Conservation (phyloP, 1,140 invertebrate genomes). For the Drosophila teissieri region DNA sequence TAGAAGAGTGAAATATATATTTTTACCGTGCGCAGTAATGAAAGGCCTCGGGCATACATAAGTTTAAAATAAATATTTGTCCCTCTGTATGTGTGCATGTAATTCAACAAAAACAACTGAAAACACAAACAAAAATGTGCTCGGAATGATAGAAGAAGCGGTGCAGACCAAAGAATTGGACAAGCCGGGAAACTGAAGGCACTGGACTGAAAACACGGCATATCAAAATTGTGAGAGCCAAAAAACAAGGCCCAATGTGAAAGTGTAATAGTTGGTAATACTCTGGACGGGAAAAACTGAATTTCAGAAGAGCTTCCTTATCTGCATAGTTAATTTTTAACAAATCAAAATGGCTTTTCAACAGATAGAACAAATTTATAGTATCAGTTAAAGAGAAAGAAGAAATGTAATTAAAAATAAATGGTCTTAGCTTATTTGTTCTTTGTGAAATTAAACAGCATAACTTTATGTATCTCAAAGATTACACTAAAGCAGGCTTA, state of each 20-base stretch:
- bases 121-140: conserved; percentile 53
- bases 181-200: conserved; percentile 15
- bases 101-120: conserved; percentile 75
- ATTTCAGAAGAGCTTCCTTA: too few relatives aligned
- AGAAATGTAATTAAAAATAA: too few relatives aligned
- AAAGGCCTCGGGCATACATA: conserved; percentile 82
- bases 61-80: conserved; percentile 83
- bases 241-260: conserved; percentile 2
- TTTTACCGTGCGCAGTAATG: conserved; percentile 76
- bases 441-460: too few relatives aligned
- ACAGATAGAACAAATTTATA: neutral
- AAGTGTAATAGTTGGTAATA: conserved; percentile 19
- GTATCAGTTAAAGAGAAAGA: too few relatives aligned
- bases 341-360: too few relatives aligned
- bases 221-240: conserved; percentile 58
- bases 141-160: conserved; percentile 41
- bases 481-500: neutral
- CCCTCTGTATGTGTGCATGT: conserved; percentile 70
- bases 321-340: too few relatives aligned
- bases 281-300: neutral
- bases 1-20: conserved; percentile 47
- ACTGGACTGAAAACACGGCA: conserved; percentile 61
- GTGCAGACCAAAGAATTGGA: conserved; percentile 62
- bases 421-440: too few relatives aligned
- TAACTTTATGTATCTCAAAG: neutral